Evolutionary conservation across 2,797 vertebrate species (phyloP), one percentile per base, ranked within the genome.

Genomic region (Bufotes viridis): DNA sequence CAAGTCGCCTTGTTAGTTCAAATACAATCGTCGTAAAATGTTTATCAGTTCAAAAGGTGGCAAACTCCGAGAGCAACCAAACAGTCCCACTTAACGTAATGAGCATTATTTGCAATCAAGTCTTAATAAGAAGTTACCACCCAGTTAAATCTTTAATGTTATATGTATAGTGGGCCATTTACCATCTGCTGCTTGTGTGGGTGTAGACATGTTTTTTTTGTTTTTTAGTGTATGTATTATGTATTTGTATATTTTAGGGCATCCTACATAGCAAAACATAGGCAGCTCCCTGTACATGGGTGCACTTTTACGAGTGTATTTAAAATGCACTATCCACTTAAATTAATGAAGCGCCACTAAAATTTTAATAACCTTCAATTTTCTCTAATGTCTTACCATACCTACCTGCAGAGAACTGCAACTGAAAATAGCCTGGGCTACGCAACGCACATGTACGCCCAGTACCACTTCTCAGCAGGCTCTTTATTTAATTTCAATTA

Each of bases 281-380:
- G 3, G 29, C 17, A 17, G 29, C 49, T 82, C n/a, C 49, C 20
- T 14, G 13, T 49, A 34, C 61, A 82, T 26, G 55, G n/a, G 67
- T 49, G 55, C 34, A 82, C 29, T 53, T 42, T 51, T 49, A 42
- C 6, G 24, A 93, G 82, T 74, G 42, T 78, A 90, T 94, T 94
- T 94, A 90, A 92, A 91, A 18, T 53, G 18, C 61, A 94, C 89
- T 88, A 91, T 90, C 91, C 90, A 83, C 81, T 93, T 91, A 92
- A 88, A 91, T 82, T 76, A 89, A 88, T 87, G 80, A 91, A 92
- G 93, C 92, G 93, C 90, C 89, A 87, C 91, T 90, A 87, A 92
- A 94, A 94, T 92, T 92, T 92, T 94, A 94, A 94, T 94, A 93
- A 93, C 92, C 84, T 93, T 94, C 93, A 93, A 95, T 94, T 94